Conservation (phyloP, 2,888 invertebrate species). For the Microctonus hyperodae region DNA sequence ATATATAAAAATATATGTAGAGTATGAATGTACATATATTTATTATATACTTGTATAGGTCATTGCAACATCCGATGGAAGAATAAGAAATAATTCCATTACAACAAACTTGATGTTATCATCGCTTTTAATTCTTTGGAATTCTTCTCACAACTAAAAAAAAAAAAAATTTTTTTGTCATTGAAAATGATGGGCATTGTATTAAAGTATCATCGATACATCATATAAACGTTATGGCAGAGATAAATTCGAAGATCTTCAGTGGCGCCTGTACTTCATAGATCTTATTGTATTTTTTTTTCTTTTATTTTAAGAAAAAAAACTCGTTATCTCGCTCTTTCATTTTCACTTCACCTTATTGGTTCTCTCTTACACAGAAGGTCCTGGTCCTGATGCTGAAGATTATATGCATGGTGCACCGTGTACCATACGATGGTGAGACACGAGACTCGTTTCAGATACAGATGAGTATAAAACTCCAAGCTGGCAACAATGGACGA, state of each 20-base stretch:
- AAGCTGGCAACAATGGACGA: constrained; percentile 20
- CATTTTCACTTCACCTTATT: neutral
- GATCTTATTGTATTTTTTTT: neutral
- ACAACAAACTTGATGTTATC: too few species aligned
- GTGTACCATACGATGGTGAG: neutral
- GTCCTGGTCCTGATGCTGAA: constrained; percentile 10
- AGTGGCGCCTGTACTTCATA: constrained; percentile 10
- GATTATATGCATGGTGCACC: constrained; percentile 10
- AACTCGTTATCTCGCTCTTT: neutral
- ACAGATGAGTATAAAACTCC: constrained; percentile 9
- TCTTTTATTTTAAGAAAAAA: too few species aligned
- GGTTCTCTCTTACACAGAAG: neutral
- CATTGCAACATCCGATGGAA: neutral
- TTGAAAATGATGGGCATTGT: neutral
- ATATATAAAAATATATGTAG: neutral
- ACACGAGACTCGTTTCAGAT: constrained; percentile 15
- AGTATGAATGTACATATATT: neutral
- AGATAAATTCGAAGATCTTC: constrained; percentile 13
- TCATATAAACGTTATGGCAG: constrained; percentile 1
- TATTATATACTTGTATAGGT: too few species aligned
- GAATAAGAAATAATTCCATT: neutral
- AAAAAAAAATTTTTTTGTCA: neutral
- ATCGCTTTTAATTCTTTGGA: too few species aligned
- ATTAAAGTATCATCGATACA: constrained; percentile 11
- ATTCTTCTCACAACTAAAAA: too few species aligned